Evolutionary conservation across 1,140 invertebrate genomes (phyloP).

Genomic region (Leptinotarsa texana): DNA sequence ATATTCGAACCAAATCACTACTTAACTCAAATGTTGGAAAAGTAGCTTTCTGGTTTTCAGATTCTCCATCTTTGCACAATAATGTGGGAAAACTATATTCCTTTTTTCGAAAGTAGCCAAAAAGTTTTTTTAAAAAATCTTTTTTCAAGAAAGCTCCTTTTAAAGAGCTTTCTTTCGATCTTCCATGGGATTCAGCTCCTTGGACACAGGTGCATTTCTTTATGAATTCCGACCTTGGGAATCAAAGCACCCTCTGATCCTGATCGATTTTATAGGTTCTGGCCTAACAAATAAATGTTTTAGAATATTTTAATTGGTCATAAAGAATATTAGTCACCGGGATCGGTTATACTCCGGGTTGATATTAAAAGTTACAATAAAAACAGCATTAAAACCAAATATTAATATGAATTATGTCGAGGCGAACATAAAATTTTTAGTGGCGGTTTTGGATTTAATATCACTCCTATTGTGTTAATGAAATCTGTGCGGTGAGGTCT

Average conservation of each 20-base stretch:
- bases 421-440: slow-evolving; percentile 9
- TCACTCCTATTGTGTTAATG: slow-evolving; percentile 21
- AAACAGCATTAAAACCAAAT: slow-evolving; percentile 22
- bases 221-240: neutral
- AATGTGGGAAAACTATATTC: too few species aligned
- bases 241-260: neutral
- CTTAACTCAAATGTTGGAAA: too few species aligned
- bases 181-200: too few species aligned
- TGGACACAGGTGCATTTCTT: too few species aligned
- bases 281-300: neutral
- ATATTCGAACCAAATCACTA: too few species aligned
- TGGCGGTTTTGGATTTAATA: slow-evolving; percentile 10
- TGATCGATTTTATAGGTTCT: neutral
- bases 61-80: too few species aligned
- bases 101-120: too few species aligned
- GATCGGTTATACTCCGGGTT: neutral
- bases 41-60: too few species aligned
- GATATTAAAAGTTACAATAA: slow-evolving; percentile 10
- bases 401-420: slow-evolving; percentile 17
- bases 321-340: slow-evolving; percentile 18
- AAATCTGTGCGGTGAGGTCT: slow-evolving; percentile 1
- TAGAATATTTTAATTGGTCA: slow-evolving; percentile 12
- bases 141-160: too few species aligned
- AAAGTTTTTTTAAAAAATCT: too few species aligned
- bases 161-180: too few species aligned